A percentile compares a stretch with the other conserved stretches of the same genome.
phyloP scores from a whole-genome alignment of 2,113 vertebrate genomes.

The Myrmecophaga tridactyla region DNA sequence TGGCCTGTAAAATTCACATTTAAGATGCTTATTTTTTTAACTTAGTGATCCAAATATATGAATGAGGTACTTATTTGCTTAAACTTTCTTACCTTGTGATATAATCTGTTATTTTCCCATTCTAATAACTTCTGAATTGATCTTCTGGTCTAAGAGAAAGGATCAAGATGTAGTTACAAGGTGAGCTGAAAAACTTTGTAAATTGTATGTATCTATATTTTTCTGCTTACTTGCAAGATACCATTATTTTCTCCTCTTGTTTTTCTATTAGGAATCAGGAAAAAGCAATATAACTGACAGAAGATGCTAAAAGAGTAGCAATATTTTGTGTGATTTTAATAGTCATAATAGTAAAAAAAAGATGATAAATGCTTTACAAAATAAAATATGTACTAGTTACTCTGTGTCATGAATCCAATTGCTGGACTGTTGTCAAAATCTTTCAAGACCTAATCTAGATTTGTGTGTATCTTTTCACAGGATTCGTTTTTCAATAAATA shows the following conservation, averaged over 20 bases:
- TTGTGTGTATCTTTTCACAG: not conserved
- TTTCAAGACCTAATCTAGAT: not conserved
- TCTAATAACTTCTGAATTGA: slow-evolving; percentile 98
- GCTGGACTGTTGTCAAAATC: too few relatives aligned
- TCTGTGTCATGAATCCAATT: not conserved
- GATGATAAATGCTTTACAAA: slow-evolving; percentile 41
- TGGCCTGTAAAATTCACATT: not conserved
- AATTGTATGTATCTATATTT: slow-evolving; percentile 8
- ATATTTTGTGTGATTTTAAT: not conserved
- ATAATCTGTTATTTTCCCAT: slow-evolving; percentile 99
- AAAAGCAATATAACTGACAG: not conserved
- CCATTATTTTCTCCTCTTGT: not conserved
- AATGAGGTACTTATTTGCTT: not conserved
- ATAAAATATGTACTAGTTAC: not conserved
- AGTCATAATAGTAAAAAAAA: not conserved
- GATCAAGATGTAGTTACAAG: slow-evolving; percentile 72
- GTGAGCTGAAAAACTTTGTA: slow-evolving; percentile 32
- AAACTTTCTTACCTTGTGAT: slow-evolving; percentile 94
- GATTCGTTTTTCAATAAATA: slow-evolving; percentile 37
- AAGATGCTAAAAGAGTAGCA: not conserved
- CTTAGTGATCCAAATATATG: slow-evolving; percentile 32
- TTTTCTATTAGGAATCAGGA: slow-evolving; percentile 39
- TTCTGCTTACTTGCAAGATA: slow-evolving; percentile 48
- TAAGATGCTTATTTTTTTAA: not conserved
- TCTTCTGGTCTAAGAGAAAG: slow-evolving; percentile 92